Evolutionary conservation across 2,113 vertebrate species (phyloP).

Genomic region (Colius striatus): DNA sequence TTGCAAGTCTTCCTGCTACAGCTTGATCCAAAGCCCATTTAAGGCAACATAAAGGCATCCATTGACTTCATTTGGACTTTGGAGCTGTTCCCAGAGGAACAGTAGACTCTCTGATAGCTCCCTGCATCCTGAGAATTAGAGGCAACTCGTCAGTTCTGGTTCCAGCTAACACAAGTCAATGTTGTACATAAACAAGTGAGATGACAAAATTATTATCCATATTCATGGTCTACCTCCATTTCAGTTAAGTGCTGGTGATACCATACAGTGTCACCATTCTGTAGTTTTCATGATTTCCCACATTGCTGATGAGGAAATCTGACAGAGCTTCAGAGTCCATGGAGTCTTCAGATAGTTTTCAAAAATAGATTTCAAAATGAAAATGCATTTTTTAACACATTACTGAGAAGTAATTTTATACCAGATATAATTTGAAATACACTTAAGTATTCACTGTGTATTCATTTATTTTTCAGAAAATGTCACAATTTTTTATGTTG

Average conservation of each 20-base stretch:
- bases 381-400: not conserved
- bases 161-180: not conserved
- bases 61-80: not conserved
- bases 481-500: not conserved
- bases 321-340: fast-evolving
- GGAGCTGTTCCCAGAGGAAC: constrained; percentile 17
- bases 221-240: not conserved
- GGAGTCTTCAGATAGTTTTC: not conserved
- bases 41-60: constrained; percentile 3
- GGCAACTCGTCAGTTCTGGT: not conserved
- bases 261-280: not conserved
- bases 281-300: not conserved
- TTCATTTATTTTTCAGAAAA: constrained; percentile 2
- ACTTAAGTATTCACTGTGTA: not conserved
- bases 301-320: not conserved
- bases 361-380: not conserved
- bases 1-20: not conserved
- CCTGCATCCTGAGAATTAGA: not conserved
- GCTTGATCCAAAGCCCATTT: not conserved
- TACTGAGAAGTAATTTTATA: not conserved
- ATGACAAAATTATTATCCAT: not conserved
- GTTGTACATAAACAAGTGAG: not conserved
- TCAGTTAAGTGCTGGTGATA: not conserved
- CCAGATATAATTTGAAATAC: not conserved
- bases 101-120: not conserved